Evolutionary conservation across 2,113 vertebrate genomes (phyloP).

Genomic region (Rhinoptilus africanus): DNA sequence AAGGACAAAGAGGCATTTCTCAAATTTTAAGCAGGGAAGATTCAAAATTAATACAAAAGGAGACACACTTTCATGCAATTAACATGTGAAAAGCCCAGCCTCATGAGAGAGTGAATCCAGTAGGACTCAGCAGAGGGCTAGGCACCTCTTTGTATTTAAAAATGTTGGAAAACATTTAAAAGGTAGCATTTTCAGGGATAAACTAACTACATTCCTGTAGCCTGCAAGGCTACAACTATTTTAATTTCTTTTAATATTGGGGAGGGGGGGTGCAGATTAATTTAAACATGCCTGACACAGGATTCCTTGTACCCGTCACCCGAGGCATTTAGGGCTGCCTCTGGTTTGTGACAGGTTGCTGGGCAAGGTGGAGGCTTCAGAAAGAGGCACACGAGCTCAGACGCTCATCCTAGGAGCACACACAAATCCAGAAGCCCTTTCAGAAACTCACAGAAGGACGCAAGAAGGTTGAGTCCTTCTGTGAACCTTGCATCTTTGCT

Average conservation of each 20-base stretch:
- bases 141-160: background rate
- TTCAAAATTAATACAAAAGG: background rate
- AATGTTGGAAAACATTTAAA: background rate
- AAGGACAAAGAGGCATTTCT: constrained; percentile 3
- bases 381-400: background rate
- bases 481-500: background rate
- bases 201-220: background rate
- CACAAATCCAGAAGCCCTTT: background rate
- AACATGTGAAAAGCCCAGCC: background rate
- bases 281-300: background rate
- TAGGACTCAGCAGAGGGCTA: background rate
- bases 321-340: background rate
- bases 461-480: background rate
- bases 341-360: background rate
- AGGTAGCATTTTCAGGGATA: background rate
- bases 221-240: background rate
- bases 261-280: background rate
- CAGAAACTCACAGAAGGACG: background rate
- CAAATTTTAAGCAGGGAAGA: background rate
- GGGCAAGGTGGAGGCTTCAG: background rate
- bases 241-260: background rate
- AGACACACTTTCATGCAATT: background rate
- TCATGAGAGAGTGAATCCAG: background rate
- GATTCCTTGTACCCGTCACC: background rate
- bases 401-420: background rate